Conservation (phyloP, 2,113 vertebrate genomes). For the Elephas maximus region DNA sequence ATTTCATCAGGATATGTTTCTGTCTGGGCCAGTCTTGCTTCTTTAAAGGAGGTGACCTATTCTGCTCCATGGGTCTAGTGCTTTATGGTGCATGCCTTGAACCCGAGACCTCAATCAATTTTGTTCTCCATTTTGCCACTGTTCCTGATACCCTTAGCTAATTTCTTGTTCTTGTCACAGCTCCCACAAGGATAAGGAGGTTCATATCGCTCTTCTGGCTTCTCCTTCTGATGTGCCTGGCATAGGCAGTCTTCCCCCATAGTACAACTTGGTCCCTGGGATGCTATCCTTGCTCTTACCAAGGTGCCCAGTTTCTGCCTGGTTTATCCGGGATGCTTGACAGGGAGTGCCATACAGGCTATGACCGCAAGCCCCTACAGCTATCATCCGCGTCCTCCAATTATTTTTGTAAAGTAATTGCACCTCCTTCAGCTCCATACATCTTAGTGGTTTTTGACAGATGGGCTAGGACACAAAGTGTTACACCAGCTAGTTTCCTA, state of each 20-base stretch:
- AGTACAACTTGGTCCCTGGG: background rate
- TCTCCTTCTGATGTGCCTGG: background rate
- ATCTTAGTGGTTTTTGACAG: constrained; percentile 67
- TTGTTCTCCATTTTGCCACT: background rate
- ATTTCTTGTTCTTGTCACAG: background rate
- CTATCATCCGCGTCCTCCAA: constrained; percentile 26
- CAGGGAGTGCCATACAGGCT: background rate
- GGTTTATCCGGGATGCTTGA: background rate
- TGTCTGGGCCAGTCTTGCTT: background rate
- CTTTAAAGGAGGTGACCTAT: background rate
- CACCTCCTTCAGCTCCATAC: background rate
- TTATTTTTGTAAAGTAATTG: constrained; percentile 50
- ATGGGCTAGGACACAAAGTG: constrained; percentile 36
- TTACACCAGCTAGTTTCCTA: constrained; percentile 66
- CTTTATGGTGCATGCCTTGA: background rate
- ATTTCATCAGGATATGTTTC: background rate
- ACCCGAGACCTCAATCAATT: background rate
- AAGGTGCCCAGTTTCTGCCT: background rate
- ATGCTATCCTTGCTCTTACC: background rate
- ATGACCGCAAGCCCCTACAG: background rate
- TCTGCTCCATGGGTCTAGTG: background rate
- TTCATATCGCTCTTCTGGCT: background rate
- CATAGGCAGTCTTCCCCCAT: background rate
- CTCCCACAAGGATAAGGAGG: background rate
- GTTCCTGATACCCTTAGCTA: background rate